Evolutionary conservation across 2,113 vertebrate species (phyloP).

Genomic region (Callorhinus ursinus): DNA sequence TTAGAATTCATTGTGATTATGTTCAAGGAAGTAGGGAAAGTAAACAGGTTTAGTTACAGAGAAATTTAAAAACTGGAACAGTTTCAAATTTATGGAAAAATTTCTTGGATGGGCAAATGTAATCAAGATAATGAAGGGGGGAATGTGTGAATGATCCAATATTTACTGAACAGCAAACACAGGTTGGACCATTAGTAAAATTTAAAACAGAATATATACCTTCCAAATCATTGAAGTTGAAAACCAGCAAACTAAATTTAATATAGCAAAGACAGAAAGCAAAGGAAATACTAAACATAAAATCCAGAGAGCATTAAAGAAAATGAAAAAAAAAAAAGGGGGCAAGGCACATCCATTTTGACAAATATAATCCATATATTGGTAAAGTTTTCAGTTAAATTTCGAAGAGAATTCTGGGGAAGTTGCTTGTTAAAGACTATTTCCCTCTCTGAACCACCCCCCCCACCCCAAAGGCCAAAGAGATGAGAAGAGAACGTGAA

Average conservation of each 20-base stretch:
- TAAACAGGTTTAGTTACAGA: neutral
- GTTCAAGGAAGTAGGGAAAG: neutral
- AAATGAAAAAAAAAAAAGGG: neutral
- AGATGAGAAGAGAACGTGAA: neutral
- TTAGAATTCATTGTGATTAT: neutral
- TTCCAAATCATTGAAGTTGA: neutral
- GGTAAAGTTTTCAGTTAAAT: neutral
- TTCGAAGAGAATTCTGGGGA: neutral
- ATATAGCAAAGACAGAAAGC: neutral
- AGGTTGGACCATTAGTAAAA: neutral
- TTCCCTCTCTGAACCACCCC: neutral
- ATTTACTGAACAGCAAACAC: neutral
- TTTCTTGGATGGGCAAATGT: neutral
- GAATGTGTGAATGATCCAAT: neutral
- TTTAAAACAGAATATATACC: neutral
- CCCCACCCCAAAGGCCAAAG: neutral
- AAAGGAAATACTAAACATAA: neutral
- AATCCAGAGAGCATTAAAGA: neutral
- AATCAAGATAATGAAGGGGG: neutral
- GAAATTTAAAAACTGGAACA: neutral
- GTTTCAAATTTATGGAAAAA: neutral
- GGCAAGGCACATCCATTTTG: neutral
- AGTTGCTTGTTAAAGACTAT: neutral
- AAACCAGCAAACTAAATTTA: neutral
- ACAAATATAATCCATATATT: neutral